Evolutionary conservation across 1,140 invertebrate genomes (phyloP).

Genomic region (Drosophila ercepeae): DNA sequence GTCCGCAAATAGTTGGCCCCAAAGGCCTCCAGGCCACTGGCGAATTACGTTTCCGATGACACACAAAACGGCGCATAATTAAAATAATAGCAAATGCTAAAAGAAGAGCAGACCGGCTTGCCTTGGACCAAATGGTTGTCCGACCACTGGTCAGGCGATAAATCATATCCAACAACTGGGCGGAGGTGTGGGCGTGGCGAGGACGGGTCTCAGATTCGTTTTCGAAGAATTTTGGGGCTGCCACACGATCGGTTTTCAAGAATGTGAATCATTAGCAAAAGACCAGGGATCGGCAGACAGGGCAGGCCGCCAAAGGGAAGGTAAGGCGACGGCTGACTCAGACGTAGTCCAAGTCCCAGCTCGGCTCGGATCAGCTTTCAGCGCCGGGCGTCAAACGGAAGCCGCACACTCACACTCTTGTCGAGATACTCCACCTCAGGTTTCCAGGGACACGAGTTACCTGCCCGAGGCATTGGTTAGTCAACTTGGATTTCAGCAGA

Average conservation of each 20-base stretch:
- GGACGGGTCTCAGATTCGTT: conserved; percentile 35
- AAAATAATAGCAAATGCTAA: conserved; percentile 19
- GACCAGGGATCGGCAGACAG: conserved; percentile 9
- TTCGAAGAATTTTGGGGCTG: conserved; percentile 65
- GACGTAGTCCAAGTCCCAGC: conserved; percentile 16
- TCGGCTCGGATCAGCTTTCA: conserved; percentile 60
- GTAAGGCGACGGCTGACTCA: conserved; percentile 18
- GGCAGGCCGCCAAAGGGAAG: no score
- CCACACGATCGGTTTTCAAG: conserved; percentile 62
- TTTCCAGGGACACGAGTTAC: conserved; percentile 8
- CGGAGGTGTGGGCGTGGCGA: conserved; percentile 23
- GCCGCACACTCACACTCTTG: conserved; percentile 40
- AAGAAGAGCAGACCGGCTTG: conserved; percentile 45
- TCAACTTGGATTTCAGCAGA: conserved; percentile 19
- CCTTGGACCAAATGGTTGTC: conserved; percentile 67
- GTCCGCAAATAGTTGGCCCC: conserved; percentile 40
- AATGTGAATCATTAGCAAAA: conserved; percentile 61
- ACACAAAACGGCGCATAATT: conserved; percentile 33
- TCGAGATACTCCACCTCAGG: conserved; percentile 29
- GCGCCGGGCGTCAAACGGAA: conserved; percentile 73
- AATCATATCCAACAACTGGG: conserved; percentile 54
- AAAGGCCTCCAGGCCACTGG: conserved; percentile 53
- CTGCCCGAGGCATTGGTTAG: conserved; percentile 10
- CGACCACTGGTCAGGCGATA: conserved; percentile 52
- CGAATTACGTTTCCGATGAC: conserved; percentile 38